A percentile compares a stretch with the other conserved stretches of the same genome.
Conservation (phyloP, 2,113 vertebrate genomes). For the Actenoides hombroni region DNA sequence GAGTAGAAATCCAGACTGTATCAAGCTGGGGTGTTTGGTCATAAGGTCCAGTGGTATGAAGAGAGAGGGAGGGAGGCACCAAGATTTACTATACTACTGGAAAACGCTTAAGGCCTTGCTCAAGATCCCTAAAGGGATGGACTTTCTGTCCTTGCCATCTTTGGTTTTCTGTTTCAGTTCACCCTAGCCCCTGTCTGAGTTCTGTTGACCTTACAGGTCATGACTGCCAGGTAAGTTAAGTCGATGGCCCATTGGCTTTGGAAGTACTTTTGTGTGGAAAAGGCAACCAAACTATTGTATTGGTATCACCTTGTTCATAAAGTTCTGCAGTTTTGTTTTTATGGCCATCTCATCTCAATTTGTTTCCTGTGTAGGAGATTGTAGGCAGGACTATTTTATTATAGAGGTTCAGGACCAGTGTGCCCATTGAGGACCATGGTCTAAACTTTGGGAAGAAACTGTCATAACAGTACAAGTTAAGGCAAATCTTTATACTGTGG, state of each 20-base stretch:
- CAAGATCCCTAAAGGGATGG: neutral
- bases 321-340: neutral
- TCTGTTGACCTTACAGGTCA: neutral
- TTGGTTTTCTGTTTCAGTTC: neutral
- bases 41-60: neutral
- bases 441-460: neutral
- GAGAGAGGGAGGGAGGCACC: neutral
- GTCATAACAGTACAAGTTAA: neutral
- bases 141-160: neutral
- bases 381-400: neutral
- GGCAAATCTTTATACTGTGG: neutral
- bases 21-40: neutral
- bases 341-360: neutral
- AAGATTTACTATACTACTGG: neutral
- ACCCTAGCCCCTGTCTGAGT: rapidly evolving
- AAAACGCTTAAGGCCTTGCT: neutral
- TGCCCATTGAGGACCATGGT: neutral
- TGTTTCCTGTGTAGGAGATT: neutral
- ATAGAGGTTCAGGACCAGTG: neutral
- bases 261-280: neutral
- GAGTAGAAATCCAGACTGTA: neutral
- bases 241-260: neutral
- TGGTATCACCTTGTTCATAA: neutral
- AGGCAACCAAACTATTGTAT: neutral
- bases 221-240: neutral